Conservation (phyloP, 2,113 vertebrate genomes). For the Gambusia holbrooki region DNA sequence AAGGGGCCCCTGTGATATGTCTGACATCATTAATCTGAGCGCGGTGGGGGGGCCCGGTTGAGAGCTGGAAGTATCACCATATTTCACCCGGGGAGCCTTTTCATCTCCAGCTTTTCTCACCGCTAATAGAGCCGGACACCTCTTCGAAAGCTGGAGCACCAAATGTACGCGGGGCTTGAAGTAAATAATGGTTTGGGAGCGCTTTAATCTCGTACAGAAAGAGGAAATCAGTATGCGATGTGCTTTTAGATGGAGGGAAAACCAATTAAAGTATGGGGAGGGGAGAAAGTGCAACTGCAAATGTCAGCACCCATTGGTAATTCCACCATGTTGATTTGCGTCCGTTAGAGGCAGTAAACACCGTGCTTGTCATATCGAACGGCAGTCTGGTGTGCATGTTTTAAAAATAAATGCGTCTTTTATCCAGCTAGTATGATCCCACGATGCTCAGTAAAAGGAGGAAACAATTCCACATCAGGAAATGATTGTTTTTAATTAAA, state of each 20-base stretch:
- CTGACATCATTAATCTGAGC: constrained; percentile 72
- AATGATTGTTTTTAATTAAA: too few species aligned
- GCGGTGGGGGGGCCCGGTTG: constrained; percentile 67
- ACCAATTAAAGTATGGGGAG: constrained; percentile 28
- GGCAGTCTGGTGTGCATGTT: background rate
- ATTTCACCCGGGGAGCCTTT: constrained; percentile 54
- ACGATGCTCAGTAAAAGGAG: too few species aligned
- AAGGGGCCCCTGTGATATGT: constrained; percentile 66
- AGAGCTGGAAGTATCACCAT: constrained; percentile 42
- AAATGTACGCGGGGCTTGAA: constrained; percentile 25
- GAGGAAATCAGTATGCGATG: constrained; percentile 4
- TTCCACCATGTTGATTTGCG: constrained; percentile 36
- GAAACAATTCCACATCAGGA: too few species aligned
- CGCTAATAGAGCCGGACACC: constrained; percentile 58
- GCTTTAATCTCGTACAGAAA: constrained; percentile 16
- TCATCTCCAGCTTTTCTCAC: constrained; percentile 37
- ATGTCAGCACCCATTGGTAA: constrained; percentile 59
- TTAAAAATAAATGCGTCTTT: background rate
- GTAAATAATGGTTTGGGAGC: constrained; percentile 48
- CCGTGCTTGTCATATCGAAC: background rate
- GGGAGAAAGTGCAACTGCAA: constrained; percentile 41
- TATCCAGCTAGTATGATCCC: too few species aligned
- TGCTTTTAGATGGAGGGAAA: constrained; percentile 22
- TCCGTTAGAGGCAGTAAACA: constrained; percentile 27
- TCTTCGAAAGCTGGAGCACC: constrained; percentile 34